phyloP scores from a whole-genome alignment of 2,888 invertebrate species.

The Cephus sareptanus region DNA sequence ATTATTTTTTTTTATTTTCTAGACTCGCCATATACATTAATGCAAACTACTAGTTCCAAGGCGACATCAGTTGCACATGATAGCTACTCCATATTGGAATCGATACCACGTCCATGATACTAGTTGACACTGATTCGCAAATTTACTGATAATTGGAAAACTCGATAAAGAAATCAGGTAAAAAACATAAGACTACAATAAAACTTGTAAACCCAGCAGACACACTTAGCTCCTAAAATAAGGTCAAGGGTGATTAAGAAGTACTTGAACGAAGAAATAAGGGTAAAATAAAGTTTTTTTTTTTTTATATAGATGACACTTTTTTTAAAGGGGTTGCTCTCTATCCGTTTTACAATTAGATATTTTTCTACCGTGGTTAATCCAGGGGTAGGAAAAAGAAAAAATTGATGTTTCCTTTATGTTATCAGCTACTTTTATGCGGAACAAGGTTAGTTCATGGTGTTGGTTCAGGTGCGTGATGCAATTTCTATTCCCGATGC shows the following conservation, averaged over 20 bases:
- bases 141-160: neutral
- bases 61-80: no score
- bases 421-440: neutral
- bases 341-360: neutral
- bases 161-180: neutral
- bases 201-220: neutral
- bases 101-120: no score
- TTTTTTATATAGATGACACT: neutral
- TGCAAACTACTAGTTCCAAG: no score
- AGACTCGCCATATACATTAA: neutral
- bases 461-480: neutral
- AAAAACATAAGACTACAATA: neutral
- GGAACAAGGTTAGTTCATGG: neutral
- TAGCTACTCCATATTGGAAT: no score
- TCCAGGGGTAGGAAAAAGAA: neutral
- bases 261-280: neutral
- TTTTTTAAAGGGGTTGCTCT: neutral
- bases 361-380: neutral
- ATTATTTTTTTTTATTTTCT: no score
- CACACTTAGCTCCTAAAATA: neutral
- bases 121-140: no score
- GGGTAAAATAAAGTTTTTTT: neutral
- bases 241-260: constrained; percentile 5
- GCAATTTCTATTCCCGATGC: neutral
- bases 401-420: neutral